Conservation (phyloP, 2,888 invertebrate genomes). For the Mythimna albipuncta region DNA sequence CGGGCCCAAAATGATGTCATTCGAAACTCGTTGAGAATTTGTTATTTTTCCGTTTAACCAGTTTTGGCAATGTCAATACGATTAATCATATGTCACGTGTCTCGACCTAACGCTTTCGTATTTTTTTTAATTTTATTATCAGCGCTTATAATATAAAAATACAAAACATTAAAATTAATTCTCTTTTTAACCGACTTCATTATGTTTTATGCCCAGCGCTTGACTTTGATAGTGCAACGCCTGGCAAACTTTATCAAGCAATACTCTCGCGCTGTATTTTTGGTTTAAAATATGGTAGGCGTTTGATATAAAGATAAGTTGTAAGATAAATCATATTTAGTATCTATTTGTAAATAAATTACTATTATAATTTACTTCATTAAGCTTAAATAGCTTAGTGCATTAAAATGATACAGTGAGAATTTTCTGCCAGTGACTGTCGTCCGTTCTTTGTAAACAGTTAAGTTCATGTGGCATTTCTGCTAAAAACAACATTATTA, state of each 20-base stretch:
- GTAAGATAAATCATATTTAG: background rate
- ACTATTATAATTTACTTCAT: background rate
- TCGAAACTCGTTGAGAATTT: constrained; percentile 31
- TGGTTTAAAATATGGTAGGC: constrained; percentile 32
- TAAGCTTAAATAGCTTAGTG: background rate
- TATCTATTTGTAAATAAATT: background rate
- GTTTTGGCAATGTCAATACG: constrained; percentile 55
- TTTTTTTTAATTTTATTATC: constrained; percentile 1
- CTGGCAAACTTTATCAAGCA: constrained; percentile 42
- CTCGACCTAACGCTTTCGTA: constrained; percentile 2
- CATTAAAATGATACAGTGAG: background rate
- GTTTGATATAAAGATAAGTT: constrained; percentile 5
- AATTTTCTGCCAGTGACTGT: background rate
- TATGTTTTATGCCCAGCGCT: background rate
- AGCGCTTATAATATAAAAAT: background rate
- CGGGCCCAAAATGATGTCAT: constrained; percentile 60
- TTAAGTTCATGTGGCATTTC: background rate
- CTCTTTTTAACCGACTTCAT: background rate
- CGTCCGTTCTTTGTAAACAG: background rate
- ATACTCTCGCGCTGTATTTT: constrained; percentile 17
- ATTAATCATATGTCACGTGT: constrained; percentile 23
- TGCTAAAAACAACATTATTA: background rate
- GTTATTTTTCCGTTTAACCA: constrained; percentile 46
- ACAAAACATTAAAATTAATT: background rate
- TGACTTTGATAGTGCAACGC: constrained; percentile 25